Evolutionary conservation across 2,113 vertebrate genomes (phyloP).

Genomic region (Antechinus flavipes): DNA sequence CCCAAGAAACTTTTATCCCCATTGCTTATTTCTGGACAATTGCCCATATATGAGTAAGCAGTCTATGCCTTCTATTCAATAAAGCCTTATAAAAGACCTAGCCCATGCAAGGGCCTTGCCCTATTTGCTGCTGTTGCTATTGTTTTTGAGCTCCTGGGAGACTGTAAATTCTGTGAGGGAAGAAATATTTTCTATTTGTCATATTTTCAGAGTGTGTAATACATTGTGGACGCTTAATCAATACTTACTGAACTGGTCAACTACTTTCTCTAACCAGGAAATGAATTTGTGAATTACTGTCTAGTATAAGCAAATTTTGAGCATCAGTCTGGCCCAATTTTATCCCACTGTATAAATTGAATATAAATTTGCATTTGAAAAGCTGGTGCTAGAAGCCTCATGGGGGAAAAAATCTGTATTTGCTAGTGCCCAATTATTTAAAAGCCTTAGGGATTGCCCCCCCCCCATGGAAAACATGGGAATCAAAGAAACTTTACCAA

Average conservation of each 20-base stretch:
- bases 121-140: not conserved
- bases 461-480: not conserved
- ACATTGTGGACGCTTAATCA: not conserved
- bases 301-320: not conserved
- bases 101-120: fast-evolving
- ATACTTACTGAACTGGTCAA: not conserved
- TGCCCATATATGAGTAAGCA: not conserved
- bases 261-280: not conserved
- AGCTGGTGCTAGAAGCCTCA: not conserved
- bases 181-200: not conserved
- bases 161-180: not conserved
- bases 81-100: not conserved
- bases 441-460: not conserved
- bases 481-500: not conserved
- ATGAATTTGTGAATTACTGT: not conserved
- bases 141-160: not conserved
- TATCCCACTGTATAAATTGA: not conserved
- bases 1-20: not conserved
- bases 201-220: not conserved
- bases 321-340: not conserved
- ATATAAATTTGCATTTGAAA: not conserved
- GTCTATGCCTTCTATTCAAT: not conserved
- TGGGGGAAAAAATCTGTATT: not conserved
- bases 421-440: not conserved
- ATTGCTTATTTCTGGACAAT: not conserved